Percentiles rank a stretch among this genome's conserved stretches.
These are phyloP conservation scores for Chinchilla lanigera DNA, from an alignment of 2,113 vertebrate genomes.

Conservation along the genomic window DNA sequence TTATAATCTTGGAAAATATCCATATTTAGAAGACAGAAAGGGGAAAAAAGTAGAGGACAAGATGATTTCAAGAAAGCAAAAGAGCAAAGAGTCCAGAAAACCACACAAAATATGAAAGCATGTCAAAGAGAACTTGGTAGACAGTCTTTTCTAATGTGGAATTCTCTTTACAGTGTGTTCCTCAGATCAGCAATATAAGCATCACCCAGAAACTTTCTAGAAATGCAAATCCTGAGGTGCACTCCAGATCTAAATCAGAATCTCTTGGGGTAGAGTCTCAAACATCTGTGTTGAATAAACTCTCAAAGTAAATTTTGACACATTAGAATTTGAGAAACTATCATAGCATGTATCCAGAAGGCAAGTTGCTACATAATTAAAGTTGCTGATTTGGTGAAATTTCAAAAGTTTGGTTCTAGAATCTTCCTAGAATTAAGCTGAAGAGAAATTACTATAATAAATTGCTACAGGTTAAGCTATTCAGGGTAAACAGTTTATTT, in stretches of 20 bases:
- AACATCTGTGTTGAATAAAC: background rate
- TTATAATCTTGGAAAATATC: constrained; percentile 3
- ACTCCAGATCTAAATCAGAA: background rate
- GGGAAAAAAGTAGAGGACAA: background rate
- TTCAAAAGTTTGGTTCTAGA: background rate
- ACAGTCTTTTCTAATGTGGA: background rate
- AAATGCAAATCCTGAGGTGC: background rate
- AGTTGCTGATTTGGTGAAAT: background rate
- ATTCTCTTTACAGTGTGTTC: background rate
- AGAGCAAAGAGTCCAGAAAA: background rate
- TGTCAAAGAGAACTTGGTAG: background rate
- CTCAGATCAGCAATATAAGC: background rate
- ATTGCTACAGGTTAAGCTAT: background rate
- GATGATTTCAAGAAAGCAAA: background rate
- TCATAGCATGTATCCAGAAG: background rate
- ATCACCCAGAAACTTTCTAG: background rate
- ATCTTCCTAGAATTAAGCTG: constrained; percentile 6
- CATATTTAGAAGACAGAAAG: background rate
- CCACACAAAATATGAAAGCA: background rate
- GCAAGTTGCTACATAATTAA: background rate
- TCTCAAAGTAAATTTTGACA: background rate
- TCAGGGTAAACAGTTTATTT: background rate
- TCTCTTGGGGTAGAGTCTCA: background rate
- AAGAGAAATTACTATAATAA: background rate
- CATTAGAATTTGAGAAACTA: background rate